These are phyloP conservation scores for Chondrilla cf. caribensis DNA, from an alignment of 37 sponge, comb jelly and placozoan species.

Conservation along the genomic window DNA sequence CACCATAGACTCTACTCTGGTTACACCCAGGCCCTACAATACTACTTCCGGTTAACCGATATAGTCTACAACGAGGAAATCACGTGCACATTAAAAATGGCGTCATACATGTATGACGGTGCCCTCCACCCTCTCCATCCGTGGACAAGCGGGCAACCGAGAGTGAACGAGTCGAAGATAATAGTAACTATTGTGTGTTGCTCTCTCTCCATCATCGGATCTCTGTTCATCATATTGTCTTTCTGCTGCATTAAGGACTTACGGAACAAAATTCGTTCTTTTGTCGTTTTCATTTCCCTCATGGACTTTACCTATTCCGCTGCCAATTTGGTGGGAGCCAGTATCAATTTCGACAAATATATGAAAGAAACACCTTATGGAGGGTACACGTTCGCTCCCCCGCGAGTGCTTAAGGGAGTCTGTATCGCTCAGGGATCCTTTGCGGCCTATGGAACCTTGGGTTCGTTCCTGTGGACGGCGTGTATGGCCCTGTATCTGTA, in stretches of 20 bases:
- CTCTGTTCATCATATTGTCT: slow-evolving; percentile 52
- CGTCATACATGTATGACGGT: too few relatives aligned
- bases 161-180: too few relatives aligned
- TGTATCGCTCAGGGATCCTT: slow-evolving; percentile 60
- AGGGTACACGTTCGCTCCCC: background rate
- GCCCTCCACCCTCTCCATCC: too few relatives aligned
- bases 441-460: slow-evolving; percentile 54
- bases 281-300: slow-evolving; percentile 63
- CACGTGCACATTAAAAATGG: too few relatives aligned
- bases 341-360: slow-evolving; percentile 43
- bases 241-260: slow-evolving; percentile 33
- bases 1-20: too few relatives aligned
- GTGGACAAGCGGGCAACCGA: too few relatives aligned
- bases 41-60: too few relatives aligned
- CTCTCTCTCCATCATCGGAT: slow-evolving; percentile 55
- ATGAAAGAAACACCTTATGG: background rate
- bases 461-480: slow-evolving; percentile 66
- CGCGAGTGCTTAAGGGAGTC: background rate
- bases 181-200: slow-evolving; percentile 34
- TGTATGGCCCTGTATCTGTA: slow-evolving; percentile 54
- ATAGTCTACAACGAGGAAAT: too few relatives aligned
- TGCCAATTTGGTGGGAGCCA: slow-evolving; percentile 45
- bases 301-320: slow-evolving; percentile 58
- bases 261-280: slow-evolving; percentile 40
- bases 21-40: too few relatives aligned